Evolutionary conservation across 2,113 vertebrate species (phyloP).

Genomic region (Astatoreochromis straeleni): DNA sequence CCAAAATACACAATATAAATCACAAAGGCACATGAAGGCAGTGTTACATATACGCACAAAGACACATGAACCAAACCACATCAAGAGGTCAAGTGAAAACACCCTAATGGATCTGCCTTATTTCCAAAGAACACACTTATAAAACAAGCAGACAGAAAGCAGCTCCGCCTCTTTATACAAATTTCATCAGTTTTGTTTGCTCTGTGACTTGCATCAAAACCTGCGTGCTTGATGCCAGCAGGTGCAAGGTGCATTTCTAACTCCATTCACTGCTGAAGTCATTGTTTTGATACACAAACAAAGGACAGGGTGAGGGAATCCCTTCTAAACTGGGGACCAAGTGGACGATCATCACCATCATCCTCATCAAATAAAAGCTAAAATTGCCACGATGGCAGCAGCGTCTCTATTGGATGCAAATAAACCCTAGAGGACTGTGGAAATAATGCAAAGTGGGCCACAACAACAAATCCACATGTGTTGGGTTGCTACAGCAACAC

Average conservation of each 20-base stretch:
- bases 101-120: neutral
- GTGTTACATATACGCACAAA: neutral
- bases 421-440: neutral
- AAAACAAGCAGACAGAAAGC: neutral
- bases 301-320: neutral
- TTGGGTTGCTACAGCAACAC: neutral
- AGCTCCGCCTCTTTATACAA: neutral
- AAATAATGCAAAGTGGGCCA: constrained; percentile 29
- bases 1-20: neutral
- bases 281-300: neutral
- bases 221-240: neutral
- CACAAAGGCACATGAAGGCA: neutral
- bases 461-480: neutral
- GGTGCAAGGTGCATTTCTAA: neutral
- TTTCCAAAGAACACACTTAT: neutral
- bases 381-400: neutral
- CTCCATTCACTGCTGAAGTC: neutral
- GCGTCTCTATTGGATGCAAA: constrained; percentile 18
- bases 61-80: neutral
- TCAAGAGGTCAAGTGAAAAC: neutral
- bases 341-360: neutral
- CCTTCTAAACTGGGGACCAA: neutral
- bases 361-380: neutral
- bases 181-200: neutral
- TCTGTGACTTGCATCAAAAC: neutral